These are phyloP conservation scores for Papilio aristodemus DNA, from an alignment of 1,140 invertebrate species.

Conservation along the genomic window DNA sequence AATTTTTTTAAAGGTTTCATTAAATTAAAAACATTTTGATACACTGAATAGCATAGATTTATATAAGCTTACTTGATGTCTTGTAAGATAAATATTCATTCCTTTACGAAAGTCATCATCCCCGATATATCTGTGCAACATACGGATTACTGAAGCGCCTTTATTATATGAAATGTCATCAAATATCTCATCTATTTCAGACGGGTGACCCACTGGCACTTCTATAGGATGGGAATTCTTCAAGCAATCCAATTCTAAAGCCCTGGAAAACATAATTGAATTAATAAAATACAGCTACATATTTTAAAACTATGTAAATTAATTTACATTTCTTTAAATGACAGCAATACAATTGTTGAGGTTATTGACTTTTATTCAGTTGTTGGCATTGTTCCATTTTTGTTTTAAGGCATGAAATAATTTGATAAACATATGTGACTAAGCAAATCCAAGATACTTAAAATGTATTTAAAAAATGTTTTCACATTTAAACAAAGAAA, in stretches of 20 bases:
- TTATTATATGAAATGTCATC: conserved; percentile 98
- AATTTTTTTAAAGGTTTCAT: conserved; percentile 14
- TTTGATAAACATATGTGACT: conserved; percentile 31
- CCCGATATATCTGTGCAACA: conserved; percentile 98
- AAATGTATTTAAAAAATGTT: conserved; percentile 12
- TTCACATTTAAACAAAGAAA: conserved; percentile 25
- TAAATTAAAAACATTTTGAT: background rate
- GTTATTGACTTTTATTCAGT: conserved; percentile 33
- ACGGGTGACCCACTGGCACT: conserved; percentile 92
- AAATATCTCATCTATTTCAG: conserved; percentile 97
- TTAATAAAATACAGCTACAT: conserved; percentile 40
- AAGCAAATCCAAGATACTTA: conserved; percentile 28
- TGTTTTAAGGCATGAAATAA: conserved; percentile 7
- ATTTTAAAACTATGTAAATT: background rate
- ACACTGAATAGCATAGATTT: no score
- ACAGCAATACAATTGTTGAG: conserved; percentile 30
- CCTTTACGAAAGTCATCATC: conserved; percentile 96
- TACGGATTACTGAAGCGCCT: conserved; percentile 95
- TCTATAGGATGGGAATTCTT: conserved; percentile 96
- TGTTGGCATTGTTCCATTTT: conserved; percentile 39
- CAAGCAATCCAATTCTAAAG: conserved; percentile 93
- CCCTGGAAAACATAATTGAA: conserved; percentile 65
- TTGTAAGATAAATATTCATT: conserved; percentile 95
- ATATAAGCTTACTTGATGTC: conserved; percentile 83
- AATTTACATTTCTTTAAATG: background rate